These are phyloP conservation scores for Rhorus exstirpatorius DNA, from an alignment of 2,888 invertebrate species.

Conservation along the genomic window DNA sequence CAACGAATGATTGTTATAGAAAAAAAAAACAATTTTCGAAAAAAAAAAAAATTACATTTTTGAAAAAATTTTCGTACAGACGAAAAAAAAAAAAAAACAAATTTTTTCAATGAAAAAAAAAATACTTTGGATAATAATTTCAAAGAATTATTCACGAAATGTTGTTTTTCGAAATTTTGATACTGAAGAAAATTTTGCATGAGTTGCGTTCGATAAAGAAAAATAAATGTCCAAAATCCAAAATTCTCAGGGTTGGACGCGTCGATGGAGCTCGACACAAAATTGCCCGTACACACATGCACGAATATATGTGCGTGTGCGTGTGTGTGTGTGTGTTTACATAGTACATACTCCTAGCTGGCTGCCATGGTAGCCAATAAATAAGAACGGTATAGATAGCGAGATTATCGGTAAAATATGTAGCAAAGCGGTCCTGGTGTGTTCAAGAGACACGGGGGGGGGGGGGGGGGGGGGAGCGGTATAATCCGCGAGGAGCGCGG, in stretches of 20 bases:
- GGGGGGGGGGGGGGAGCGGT: slow-evolving; percentile 40
- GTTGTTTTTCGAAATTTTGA: neutral
- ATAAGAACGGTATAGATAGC: slow-evolving; percentile 72
- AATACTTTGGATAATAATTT: too few species aligned
- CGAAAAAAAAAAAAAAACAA: too few species aligned
- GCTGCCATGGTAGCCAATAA: slow-evolving; percentile 72
- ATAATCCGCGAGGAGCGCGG: slow-evolving; percentile 58
- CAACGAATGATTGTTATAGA: neutral
- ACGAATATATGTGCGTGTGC: neutral
- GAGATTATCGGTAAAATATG: slow-evolving; percentile 75
- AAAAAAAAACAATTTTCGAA: neutral
- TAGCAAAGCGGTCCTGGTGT: slow-evolving; percentile 64
- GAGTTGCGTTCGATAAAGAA: neutral
- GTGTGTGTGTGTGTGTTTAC: neutral
- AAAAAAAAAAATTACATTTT: neutral
- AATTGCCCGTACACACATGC: slow-evolving; percentile 4
- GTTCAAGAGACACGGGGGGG: neutral
- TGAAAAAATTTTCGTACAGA: neutral
- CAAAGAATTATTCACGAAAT: too few species aligned
- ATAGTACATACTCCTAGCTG: slow-evolving; percentile 52
- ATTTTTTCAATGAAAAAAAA: too few species aligned
- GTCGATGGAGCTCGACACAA: too few species aligned
- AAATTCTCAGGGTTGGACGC: too few species aligned
- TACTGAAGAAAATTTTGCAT: neutral
- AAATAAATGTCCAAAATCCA: too few species aligned